Base-by-base conservation (phyloP, 2,797 vertebrate species). In the Bradypus variegatus region DNA sequence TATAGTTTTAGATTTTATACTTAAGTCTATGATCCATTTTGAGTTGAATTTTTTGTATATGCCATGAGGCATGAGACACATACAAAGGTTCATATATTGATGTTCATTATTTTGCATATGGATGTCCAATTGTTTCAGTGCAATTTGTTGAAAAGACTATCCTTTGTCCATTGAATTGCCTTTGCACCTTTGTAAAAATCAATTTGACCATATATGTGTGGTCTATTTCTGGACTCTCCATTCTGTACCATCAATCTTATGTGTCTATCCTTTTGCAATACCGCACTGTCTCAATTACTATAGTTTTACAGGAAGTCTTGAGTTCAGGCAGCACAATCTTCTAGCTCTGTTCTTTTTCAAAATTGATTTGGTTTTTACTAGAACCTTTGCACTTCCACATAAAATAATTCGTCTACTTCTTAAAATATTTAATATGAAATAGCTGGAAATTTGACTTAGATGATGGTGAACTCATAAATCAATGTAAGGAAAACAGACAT, bases 281-380 rank as follows among this genome's bases (percentile, higher is more conserved):
- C 29, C 58, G 78, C 65, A 65, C 5, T 27, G 62, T 64, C 80
- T 23, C 55, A 65, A 84, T 62, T 65, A 80, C 5, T 21, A 21
- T 25, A 67, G 53, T 53, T 76, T 90, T 11, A 72, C 1, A n/a
- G n/a, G 38, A 84, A 87, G n/a, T 27, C 91, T 55, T 83, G n/a
- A 82, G 89, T 89, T 33, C 81, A 79, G 78, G 76, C 48, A 85
- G 53, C 13, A 31, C 67, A 27, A 77, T 77, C 58, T 65, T 90
- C 73, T 21, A 62, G 69, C 45, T 85, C 62, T 90, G 48, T 85
- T 89, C 86, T 89, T 92, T 85, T 81, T 81, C 77, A 76, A 90
- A 93, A 67, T 2, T 45, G 53, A 89, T 62, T 80, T 85, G 48
- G 45, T 58, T 87, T 92, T 93, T 73, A 58, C 73, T 29, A 89